phyloP scores from a whole-genome alignment of 2,113 vertebrate genomes.

The Menidia beryllina region DNA sequence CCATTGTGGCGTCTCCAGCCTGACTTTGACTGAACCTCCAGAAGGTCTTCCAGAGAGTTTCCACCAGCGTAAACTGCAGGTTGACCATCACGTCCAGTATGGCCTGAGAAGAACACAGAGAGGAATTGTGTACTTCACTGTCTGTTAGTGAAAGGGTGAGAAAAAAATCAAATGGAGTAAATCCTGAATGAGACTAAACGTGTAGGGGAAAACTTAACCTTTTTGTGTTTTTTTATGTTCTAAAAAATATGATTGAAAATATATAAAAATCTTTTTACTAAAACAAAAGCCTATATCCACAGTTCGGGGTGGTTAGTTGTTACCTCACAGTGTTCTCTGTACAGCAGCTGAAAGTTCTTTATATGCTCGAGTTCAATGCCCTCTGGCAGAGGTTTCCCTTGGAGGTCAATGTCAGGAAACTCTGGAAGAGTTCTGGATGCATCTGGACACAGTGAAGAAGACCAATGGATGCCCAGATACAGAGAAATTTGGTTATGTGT shows the following conservation, averaged over 20 bases:
- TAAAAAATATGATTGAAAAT: too few species aligned
- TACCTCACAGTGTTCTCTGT: slow-evolving; percentile 96
- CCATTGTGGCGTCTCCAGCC: slow-evolving; percentile 83
- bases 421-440: slow-evolving; percentile 90
- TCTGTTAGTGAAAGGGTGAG: background rate
- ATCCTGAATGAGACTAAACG: too few species aligned
- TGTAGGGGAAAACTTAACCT: too few species aligned
- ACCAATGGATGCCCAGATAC: slow-evolving; percentile 2
- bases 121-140: background rate
- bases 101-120: slow-evolving; percentile 78
- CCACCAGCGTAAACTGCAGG: slow-evolving; percentile 93
- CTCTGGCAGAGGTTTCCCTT: slow-evolving; percentile 88
- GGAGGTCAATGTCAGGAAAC: slow-evolving; percentile 90
- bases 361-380: slow-evolving; percentile 88
- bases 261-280: too few species aligned
- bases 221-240: too few species aligned
- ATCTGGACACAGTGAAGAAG: slow-evolving; percentile 79
- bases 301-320: background rate
- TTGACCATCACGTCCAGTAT: slow-evolving; percentile 95
- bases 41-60: slow-evolving; percentile 95
- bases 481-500: background rate
- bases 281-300: too few species aligned
- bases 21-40: slow-evolving; percentile 92
- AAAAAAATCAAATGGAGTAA: background rate
- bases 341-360: slow-evolving; percentile 92